Evolutionary conservation across 2,113 vertebrate species (phyloP).

Genomic region (Mystacornis crossleyi): DNA sequence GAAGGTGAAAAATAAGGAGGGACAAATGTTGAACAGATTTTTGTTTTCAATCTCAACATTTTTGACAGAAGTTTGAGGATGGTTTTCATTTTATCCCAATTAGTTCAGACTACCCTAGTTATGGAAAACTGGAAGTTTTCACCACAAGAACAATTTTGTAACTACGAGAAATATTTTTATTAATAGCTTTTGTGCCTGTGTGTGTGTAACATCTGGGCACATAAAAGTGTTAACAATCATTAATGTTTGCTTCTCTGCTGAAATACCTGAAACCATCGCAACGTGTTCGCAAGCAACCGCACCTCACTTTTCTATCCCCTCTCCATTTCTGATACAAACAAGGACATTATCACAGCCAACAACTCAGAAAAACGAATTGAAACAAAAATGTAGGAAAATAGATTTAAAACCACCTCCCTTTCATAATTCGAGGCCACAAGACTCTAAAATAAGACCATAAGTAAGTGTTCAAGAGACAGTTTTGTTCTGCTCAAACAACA

Average conservation of each 20-base stretch:
- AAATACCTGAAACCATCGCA: neutral
- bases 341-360: neutral
- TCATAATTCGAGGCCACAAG: neutral
- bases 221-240: neutral
- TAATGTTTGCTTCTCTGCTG: neutral
- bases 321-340: neutral
- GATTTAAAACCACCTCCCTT: neutral
- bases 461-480: neutral
- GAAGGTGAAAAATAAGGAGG: conserved; percentile 15
- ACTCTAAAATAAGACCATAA: conserved; percentile 37
- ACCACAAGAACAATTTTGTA: neutral
- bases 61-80: neutral
- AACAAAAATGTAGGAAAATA: neutral
- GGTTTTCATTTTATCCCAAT: conserved; percentile 21
- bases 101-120: neutral
- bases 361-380: neutral
- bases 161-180: neutral
- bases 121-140: neutral
- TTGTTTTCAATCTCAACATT: neutral
- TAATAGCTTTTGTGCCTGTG: neutral
- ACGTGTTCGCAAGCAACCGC: neutral
- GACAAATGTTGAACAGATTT: neutral
- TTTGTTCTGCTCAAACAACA: neutral
- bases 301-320: neutral
- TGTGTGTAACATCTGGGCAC: neutral